Conservation (phyloP, 2,113 vertebrate species). For the Setophaga petechia region DNA sequence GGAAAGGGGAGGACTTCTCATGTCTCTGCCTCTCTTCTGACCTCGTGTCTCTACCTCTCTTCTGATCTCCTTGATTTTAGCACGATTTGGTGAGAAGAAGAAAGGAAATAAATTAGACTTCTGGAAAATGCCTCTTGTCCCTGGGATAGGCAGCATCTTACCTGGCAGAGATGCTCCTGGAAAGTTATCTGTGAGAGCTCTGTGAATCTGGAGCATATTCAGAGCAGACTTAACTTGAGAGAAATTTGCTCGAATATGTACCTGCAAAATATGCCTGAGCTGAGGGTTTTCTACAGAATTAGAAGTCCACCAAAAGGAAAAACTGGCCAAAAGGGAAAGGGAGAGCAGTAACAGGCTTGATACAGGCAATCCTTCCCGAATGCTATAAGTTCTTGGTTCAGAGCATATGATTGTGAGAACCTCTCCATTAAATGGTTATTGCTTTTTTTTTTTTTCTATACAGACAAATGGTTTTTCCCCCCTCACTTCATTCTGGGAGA, state of each 20-base stretch:
- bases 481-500: conserved; percentile 27
- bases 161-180: neutral
- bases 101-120: neutral
- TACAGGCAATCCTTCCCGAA: neutral
- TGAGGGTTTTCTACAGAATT: neutral
- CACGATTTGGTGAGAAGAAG: neutral
- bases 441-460: neutral
- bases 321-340: neutral
- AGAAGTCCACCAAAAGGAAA: neutral
- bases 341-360: neutral
- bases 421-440: neutral
- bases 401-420: neutral
- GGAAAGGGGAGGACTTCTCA: neutral
- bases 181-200: neutral
- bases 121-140: neutral
- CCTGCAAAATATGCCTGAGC: neutral
- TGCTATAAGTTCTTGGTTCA: neutral
- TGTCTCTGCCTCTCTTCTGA: neutral
- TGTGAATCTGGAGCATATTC: neutral
- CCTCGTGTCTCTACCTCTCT: neutral
- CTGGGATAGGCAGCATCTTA: neutral
- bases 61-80: neutral
- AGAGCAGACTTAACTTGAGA: neutral
- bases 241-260: neutral
- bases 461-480: conserved; percentile 28